A percentile compares a stretch with the other conserved stretches of the same genome.
These are phyloP conservation scores for Drosophila falleni DNA, from an alignment of 2,888 invertebrate species.

Conservation along the genomic window DNA sequence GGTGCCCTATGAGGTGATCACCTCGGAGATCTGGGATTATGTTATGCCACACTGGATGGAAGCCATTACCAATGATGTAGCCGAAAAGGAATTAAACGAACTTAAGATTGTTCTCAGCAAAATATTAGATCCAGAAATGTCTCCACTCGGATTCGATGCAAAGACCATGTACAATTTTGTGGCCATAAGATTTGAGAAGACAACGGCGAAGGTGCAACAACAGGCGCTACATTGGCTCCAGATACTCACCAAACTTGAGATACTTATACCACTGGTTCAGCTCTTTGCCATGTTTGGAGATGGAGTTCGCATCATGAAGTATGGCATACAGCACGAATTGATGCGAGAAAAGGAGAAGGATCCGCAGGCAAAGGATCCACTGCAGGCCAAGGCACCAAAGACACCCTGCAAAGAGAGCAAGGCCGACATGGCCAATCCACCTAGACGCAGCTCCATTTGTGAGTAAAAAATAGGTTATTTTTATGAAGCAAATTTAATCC, in stretches of 20 bases:
- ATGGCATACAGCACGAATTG: slow-evolving; percentile 85
- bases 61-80: slow-evolving; percentile 96
- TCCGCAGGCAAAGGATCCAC: slow-evolving; percentile 45
- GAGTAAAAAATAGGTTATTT: slow-evolving; percentile 63
- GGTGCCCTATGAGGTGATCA: slow-evolving; percentile 98
- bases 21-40: slow-evolving; percentile 98
- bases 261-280: slow-evolving; percentile 94
- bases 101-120: slow-evolving; percentile 94
- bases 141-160: slow-evolving; percentile 97
- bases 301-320: slow-evolving; percentile 92
- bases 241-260: slow-evolving; percentile 95
- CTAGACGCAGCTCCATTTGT: slow-evolving; percentile 87
- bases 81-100: slow-evolving; percentile 94
- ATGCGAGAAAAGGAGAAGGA: slow-evolving; percentile 84
- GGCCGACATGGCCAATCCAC: slow-evolving; percentile 83
- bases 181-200: slow-evolving; percentile 92
- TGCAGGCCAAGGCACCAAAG: slow-evolving; percentile 76
- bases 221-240: slow-evolving; percentile 95
- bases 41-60: slow-evolving; percentile 99
- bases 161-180: slow-evolving; percentile 98
- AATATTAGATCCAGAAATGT: slow-evolving; percentile 98
- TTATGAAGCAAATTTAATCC: background rate
- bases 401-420: slow-evolving; percentile 83
- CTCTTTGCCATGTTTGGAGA: slow-evolving; percentile 96
- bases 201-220: slow-evolving; percentile 93